Evolutionary conservation across 1,140 invertebrate species (phyloP).

Genomic region (Notospermus geniculatus): DNA sequence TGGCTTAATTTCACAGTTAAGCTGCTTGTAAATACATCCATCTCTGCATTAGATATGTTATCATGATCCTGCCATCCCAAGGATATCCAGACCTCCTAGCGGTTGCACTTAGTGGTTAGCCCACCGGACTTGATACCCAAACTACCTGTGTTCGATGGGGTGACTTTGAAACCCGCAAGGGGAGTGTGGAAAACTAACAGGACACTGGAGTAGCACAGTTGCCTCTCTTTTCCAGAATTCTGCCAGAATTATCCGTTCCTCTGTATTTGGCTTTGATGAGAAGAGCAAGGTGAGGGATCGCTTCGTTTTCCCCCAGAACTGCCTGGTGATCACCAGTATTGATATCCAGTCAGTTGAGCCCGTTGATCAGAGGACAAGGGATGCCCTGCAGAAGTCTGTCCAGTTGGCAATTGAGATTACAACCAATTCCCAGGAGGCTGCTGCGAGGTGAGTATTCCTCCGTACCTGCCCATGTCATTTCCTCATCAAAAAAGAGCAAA

Average conservation of each 20-base stretch:
- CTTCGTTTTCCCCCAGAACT: slow-evolving; percentile 58
- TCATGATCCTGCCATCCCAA: no score
- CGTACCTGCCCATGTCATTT: no score
- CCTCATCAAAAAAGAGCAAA: no score
- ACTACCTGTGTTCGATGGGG: no score
- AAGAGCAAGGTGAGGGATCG: slow-evolving; percentile 51
- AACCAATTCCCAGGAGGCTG: slow-evolving; percentile 60
- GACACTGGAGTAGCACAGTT: background rate
- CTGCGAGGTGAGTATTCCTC: slow-evolving; percentile 49
- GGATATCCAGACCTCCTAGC: no score
- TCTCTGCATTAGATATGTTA: no score
- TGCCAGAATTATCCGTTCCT: slow-evolving; percentile 58
- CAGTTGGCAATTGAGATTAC: slow-evolving; percentile 61
- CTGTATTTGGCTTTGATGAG: slow-evolving; percentile 61
- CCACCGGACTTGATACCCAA: no score
- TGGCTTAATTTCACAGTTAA: no score
- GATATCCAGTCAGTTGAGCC: slow-evolving; percentile 62
- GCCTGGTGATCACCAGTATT: slow-evolving; percentile 59
- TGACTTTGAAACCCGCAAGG: no score
- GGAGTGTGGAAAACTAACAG: no score
- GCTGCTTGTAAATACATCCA: no score
- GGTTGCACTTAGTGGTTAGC: no score
- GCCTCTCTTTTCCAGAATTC: slow-evolving; percentile 52
- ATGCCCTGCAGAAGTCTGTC: slow-evolving; percentile 61
- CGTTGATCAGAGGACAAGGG: slow-evolving; percentile 61